phyloP scores from a whole-genome alignment of 2,888 invertebrate genomes.

The Idaea biselata region DNA sequence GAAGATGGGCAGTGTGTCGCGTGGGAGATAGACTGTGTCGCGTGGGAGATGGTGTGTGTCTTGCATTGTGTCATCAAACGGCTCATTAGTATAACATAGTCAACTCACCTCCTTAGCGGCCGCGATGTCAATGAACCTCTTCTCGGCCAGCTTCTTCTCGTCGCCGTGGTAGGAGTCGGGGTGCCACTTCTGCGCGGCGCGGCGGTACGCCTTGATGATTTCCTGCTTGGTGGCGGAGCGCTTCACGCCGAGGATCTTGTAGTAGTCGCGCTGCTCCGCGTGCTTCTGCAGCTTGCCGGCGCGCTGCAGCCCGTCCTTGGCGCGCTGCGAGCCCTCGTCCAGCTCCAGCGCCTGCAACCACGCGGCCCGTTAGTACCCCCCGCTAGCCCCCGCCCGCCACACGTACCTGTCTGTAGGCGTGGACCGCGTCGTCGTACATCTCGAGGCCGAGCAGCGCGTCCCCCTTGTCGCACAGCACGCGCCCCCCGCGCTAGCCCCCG shows the following conservation, averaged over 20 bases:
- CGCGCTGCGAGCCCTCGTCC: conserved; percentile 88
- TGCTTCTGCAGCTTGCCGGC: conserved; percentile 95
- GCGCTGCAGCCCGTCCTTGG: conserved; percentile 92
- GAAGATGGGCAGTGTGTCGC: too few relatives aligned
- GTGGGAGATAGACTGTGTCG: too few relatives aligned
- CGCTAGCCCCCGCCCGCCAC: too few relatives aligned
- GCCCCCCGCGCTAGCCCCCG: conserved; percentile 88
- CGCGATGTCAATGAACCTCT: conserved; percentile 98
- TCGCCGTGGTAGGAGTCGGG: conserved; percentile 96
- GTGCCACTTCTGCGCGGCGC: conserved; percentile 99
- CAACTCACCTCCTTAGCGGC: conserved; percentile 99
- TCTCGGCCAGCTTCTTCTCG: conserved; percentile 96
- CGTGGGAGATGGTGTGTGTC: too few relatives aligned
- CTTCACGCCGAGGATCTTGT: conserved; percentile 94
- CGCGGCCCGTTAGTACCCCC: too few relatives aligned
- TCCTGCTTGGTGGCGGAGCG: conserved; percentile 93
- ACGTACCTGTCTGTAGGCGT: conserved; percentile 83
- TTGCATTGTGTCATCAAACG: too few relatives aligned
- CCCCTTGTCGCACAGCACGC: conserved; percentile 92
- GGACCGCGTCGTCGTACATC: conserved; percentile 95
- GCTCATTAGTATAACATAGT: too few relatives aligned
- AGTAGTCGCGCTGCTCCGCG: conserved; percentile 96
- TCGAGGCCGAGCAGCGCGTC: conserved; percentile 95
- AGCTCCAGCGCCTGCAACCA: conserved; percentile 87
- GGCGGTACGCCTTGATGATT: conserved; percentile 97